phyloP scores from a whole-genome alignment of 2,888 invertebrate species.

The Cryptophagus acutangulus region DNA sequence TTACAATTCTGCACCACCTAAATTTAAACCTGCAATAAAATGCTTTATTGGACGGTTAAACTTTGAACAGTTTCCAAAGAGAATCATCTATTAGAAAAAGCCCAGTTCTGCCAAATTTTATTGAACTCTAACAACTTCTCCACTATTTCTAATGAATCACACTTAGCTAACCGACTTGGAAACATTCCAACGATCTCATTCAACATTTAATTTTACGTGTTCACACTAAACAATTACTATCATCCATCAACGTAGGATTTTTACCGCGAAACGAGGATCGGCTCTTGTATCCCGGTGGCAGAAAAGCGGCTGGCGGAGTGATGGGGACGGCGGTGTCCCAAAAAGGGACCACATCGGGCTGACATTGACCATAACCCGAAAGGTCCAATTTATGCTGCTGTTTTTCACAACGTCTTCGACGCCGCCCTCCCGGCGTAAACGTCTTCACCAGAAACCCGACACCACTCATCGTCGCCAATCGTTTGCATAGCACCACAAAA shows the following conservation, averaged over 20 bases:
- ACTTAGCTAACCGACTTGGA: background rate
- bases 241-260: background rate
- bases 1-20: too few relatives aligned
- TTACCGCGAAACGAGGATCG: slow-evolving; percentile 26
- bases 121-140: too few relatives aligned
- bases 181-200: background rate
- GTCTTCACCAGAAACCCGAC: slow-evolving; percentile 62
- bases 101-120: too few relatives aligned
- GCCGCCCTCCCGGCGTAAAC: slow-evolving; percentile 57
- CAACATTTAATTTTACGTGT: background rate
- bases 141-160: background rate
- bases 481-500: background rate
- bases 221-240: background rate
- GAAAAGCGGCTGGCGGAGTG: slow-evolving; percentile 64
- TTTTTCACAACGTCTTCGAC: slow-evolving; percentile 60
- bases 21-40: too few relatives aligned
- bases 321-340: slow-evolving; percentile 59
- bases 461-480: slow-evolving; percentile 51
- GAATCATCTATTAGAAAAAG: too few relatives aligned
- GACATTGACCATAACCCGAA: slow-evolving; percentile 39
- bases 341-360: slow-evolving; percentile 54
- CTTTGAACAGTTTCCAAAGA: too few relatives aligned
- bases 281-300: slow-evolving; percentile 58
- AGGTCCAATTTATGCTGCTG: slow-evolving; percentile 49
- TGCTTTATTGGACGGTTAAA: too few relatives aligned